A percentile compares a stretch with the other conserved stretches of the same genome.
These are phyloP conservation scores for Synanthedon andrenaeformis DNA, from an alignment of 2,888 invertebrate genomes.

Conservation along the genomic window DNA sequence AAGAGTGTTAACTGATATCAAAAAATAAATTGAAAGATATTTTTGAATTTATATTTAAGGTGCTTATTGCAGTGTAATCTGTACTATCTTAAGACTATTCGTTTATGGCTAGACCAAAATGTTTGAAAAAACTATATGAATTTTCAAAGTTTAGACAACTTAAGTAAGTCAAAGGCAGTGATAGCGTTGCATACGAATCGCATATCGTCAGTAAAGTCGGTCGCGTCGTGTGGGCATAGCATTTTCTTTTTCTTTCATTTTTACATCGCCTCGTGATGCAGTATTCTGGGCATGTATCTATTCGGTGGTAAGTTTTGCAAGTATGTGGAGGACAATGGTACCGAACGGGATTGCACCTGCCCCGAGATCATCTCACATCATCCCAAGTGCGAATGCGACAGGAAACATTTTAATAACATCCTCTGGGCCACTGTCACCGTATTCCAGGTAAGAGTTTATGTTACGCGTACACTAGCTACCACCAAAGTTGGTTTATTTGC, in stretches of 20 bases:
- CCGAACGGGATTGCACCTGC: constrained; percentile 92
- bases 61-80: no score
- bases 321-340: constrained; percentile 87
- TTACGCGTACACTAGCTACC: constrained; percentile 41
- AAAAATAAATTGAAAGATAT: no score
- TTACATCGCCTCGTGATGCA: constrained; percentile 73
- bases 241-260: constrained; percentile 68
- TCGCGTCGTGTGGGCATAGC: constrained; percentile 65
- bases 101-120: no score
- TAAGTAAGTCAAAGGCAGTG: constrained; percentile 28
- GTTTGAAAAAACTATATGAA: no score
- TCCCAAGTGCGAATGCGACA: constrained; percentile 94
- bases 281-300: constrained; percentile 99
- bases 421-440: constrained; percentile 98
- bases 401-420: constrained; percentile 99
- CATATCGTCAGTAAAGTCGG: constrained; percentile 32
- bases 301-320: constrained; percentile 99
- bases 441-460: constrained; percentile 86
- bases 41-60: no score
- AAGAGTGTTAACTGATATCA: no score
- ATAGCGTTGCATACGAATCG: constrained; percentile 49
- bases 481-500: constrained; percentile 62
- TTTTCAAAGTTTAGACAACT: no score
- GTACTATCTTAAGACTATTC: no score
- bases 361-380: constrained; percentile 90